Conservation (phyloP, 2,797 vertebrate genomes). For the Enteromius treurensis region DNA sequence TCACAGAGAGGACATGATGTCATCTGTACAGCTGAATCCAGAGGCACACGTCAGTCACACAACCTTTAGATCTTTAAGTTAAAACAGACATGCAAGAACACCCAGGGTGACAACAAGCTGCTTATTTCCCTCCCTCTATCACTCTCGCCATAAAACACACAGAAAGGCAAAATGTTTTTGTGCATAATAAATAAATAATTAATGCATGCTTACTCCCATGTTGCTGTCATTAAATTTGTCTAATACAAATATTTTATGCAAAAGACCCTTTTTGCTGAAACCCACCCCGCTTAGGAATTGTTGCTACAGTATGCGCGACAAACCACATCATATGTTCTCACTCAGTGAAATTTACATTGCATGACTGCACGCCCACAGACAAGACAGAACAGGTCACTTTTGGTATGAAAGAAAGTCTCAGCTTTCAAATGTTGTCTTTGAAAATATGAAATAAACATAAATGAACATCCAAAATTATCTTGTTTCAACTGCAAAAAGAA, state of each 20-base stretch:
- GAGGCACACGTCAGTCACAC: constrained; percentile 8
- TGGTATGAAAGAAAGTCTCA: neutral
- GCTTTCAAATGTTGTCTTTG: neutral
- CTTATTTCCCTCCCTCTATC: neutral
- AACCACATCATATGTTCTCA: neutral
- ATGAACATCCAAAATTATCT: neutral
- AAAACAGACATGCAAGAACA: constrained; percentile 3
- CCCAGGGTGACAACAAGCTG: constrained; percentile 9
- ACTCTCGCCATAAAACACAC: neutral
- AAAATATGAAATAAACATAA: neutral
- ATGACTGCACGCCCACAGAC: neutral
- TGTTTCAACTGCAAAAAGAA: neutral
- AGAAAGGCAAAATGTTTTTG: neutral
- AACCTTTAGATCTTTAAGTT: constrained; percentile 9
- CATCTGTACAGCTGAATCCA: neutral
- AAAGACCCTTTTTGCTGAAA: neutral
- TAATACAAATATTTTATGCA: neutral
- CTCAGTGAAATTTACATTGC: neutral
- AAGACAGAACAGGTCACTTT: neutral
- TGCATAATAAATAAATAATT: neutral
- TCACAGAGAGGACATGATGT: constrained; percentile 30
- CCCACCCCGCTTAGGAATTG: neutral
- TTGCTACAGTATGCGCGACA: neutral
- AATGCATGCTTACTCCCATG: neutral
- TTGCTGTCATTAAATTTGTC: neutral